phyloP scores from a whole-genome alignment of 92 coral and sea anemone genomes.

The Isaurus tuberculatus region DNA sequence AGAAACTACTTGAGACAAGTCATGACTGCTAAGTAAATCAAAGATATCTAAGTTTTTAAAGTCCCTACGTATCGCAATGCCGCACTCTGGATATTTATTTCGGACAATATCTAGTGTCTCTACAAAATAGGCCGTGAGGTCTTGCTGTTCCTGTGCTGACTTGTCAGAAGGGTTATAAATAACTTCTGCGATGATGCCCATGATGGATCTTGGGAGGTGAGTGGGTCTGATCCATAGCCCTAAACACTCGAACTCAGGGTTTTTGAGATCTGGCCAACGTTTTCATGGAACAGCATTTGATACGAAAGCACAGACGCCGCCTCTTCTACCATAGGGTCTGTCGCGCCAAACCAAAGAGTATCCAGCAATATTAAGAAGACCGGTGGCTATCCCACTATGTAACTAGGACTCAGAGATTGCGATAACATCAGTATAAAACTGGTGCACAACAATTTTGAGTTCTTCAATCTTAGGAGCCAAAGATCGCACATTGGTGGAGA shows the following conservation, averaged over 20 bases:
- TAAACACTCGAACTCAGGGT: constrained; percentile 6
- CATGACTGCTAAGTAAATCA: constrained; percentile 20
- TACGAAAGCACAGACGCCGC: constrained; percentile 15
- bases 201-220: constrained; percentile 26
- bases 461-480: constrained; percentile 44
- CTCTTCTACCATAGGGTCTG: not conserved
- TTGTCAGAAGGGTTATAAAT: not conserved
- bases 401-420: constrained; percentile 47
- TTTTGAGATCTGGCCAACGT: constrained; percentile 26
- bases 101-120: not conserved
- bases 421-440: constrained; percentile 33
- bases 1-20: constrained; percentile 20
- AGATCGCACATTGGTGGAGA: constrained; percentile 42
- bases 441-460: constrained; percentile 25
- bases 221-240: not conserved
- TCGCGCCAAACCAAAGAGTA: not conserved
- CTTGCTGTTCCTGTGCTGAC: constrained; percentile 13
- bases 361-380: constrained; percentile 24
- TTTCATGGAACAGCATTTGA: constrained; percentile 22
- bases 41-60: constrained; percentile 12
- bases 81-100: constrained; percentile 21
- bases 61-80: too few relatives aligned
- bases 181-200: constrained; percentile 18
- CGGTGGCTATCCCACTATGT: constrained; percentile 6
- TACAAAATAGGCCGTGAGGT: constrained; percentile 13